Percentiles rank a stretch among this genome's conserved stretches.
phyloP scores from a whole-genome alignment of 2,888 invertebrate genomes.

The Lycaena phlaeas region DNA sequence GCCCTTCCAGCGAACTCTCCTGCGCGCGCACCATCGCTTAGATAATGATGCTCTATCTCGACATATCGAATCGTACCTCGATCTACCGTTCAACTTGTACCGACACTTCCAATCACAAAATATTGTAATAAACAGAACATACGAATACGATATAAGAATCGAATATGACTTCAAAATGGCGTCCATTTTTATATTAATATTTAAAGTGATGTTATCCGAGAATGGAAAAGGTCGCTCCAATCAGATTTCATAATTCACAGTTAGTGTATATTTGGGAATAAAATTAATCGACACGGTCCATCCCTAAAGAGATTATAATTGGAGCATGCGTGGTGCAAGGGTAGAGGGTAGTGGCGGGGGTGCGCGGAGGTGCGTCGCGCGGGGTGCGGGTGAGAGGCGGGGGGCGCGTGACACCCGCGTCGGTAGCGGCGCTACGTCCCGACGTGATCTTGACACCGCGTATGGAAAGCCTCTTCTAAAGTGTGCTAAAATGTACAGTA shows the following conservation, averaged over 20 bases:
- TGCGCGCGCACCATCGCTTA: conserved; percentile 55
- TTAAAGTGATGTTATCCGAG: conserved; percentile 33
- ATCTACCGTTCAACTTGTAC: conserved; percentile 12
- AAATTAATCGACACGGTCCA: conserved; percentile 55
- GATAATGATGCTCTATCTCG: conserved; percentile 68
- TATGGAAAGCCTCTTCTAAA: conserved; percentile 47
- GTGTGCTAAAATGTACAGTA: conserved; percentile 24
- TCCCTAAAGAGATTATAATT: conserved; percentile 72
- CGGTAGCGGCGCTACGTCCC: conserved; percentile 50
- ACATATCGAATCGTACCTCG: conserved; percentile 64
- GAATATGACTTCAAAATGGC: background rate
- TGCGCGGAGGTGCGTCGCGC: conserved; percentile 28
- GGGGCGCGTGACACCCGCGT: conserved; percentile 36
- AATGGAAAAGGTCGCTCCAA: background rate
- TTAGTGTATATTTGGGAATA: background rate
- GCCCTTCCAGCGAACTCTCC: conserved; percentile 63
- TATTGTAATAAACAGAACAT: no score
- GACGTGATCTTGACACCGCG: conserved; percentile 70
- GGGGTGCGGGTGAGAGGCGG: conserved; percentile 24
- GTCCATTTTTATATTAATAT: conserved; percentile 24
- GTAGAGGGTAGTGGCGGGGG: conserved; percentile 52
- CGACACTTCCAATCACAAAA: no score
- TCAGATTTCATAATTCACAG: background rate
- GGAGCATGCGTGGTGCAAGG: conserved; percentile 71
- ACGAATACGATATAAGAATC: background rate